Base-by-base conservation (phyloP, 2,797 vertebrate species). In the Acomys russatus region DNA sequence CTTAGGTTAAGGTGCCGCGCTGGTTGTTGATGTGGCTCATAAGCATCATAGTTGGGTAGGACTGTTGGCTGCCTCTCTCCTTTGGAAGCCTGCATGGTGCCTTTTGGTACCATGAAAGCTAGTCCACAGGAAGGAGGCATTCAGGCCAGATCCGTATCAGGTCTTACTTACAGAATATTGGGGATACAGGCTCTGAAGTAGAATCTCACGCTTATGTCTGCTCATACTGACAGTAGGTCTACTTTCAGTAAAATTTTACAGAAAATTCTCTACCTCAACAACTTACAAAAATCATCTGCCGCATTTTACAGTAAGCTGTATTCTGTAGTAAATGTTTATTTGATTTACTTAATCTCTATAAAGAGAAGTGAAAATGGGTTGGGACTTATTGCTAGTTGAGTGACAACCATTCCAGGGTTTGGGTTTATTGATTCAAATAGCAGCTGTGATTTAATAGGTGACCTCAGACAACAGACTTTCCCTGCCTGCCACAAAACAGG, bases 251-350 rank as follows among this genome's bases (percentile, higher is more conserved):
- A 84, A 49, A 18, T 59, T 90, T 88, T 76, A 80, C 9, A 89
- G 88, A 61, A 64, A 94, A 59, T 68, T 15, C 35, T 49, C 63
- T 14, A 71, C 20, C 71, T 6, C 2, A 61, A 49, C 87, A 82
- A 35, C 18, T 91, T 71, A 82, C 0, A 92, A 90, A 84, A 90
- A 84, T 64, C 18, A 30, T 23, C 7, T 9, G 11, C 74, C 33
- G 28, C 6, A 73, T 68, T 79, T 93, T 59, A 92, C 51, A 79
- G 54, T 25, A 66, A 82, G 88, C 25, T 71, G 35, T 0, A 51
- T 88, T 92, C 96, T 88, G 12, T 86, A 94, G 56, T 68, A 51
- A 90, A 90, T 15, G 38, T 25, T 78, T 35, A 79, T 71, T 90
- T 83, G 54, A 71, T 44, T 84, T 17, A 87, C 51, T 70, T 88